A percentile compares a stretch with the other conserved stretches of the same genome.
Conservation (phyloP, 2,113 vertebrate genomes). For the Ploceus nigricollis region DNA sequence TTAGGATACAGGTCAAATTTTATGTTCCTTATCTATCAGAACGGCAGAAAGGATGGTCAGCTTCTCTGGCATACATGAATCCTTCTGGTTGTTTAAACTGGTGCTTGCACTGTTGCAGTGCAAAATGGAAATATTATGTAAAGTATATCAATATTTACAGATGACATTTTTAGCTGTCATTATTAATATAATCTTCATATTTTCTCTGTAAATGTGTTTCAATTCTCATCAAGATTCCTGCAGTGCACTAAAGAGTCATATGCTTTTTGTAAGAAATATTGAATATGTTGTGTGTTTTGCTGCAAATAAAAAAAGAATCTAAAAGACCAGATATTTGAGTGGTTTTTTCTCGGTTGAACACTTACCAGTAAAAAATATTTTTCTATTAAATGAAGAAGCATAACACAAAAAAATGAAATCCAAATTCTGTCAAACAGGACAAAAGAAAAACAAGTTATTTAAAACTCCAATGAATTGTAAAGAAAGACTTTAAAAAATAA, state of each 20-base stretch:
- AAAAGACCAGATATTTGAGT: fast-evolving
- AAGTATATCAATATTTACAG: neutral
- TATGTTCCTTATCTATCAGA: neutral
- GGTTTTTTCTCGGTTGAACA: neutral
- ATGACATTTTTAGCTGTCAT: neutral
- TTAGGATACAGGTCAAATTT: neutral
- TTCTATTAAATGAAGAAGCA: neutral
- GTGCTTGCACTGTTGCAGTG: neutral
- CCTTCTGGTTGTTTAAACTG: neutral
- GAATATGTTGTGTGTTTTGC: neutral
- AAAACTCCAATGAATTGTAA: neutral
- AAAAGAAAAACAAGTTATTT: neutral
- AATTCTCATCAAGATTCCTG: neutral
- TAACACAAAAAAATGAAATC: neutral
- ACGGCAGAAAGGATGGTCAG: neutral
- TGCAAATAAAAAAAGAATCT: neutral
- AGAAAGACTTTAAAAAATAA: slow-evolving; percentile 31
- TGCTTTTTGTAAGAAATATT: neutral
- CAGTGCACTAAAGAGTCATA: neutral
- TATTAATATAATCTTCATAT: neutral
- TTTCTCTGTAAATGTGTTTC: neutral
- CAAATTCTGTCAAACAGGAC: neutral
- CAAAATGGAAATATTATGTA: neutral
- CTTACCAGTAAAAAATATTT: neutral
- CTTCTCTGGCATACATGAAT: neutral